Conservation (phyloP, 2,113 vertebrate genomes). For the Bubo scandiacus region DNA sequence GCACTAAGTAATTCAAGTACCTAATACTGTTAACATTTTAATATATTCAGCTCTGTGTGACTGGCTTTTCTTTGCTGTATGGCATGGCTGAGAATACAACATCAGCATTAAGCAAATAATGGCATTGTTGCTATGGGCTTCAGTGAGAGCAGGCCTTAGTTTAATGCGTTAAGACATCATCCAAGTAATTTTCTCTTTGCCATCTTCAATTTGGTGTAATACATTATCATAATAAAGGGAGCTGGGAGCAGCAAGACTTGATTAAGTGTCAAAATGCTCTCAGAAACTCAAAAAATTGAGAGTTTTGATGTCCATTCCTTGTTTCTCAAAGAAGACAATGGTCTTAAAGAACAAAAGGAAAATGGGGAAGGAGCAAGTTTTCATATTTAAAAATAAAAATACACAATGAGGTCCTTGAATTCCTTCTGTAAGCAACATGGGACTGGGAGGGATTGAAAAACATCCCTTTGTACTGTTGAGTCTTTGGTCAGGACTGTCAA, state of each 20-base stretch:
- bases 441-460: background rate
- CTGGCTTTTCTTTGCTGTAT: background rate
- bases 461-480: background rate
- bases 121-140: background rate
- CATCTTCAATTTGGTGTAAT: background rate
- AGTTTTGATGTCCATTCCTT: background rate
- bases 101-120: background rate
- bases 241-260: background rate
- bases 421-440: accelerated
- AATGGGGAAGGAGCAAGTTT: background rate
- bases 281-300: background rate
- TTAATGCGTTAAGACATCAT: background rate
- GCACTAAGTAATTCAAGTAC: background rate
- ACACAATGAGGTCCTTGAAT: background rate
- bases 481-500: background rate
- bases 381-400: background rate
- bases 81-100: background rate
- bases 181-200: conserved; percentile 18
- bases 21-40: background rate
- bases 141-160: background rate
- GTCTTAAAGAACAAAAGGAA: background rate
- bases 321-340: background rate
- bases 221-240: conserved; percentile 46
- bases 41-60: background rate
- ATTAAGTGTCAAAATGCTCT: conserved; percentile 27